phyloP scores from a whole-genome alignment of 2,797 vertebrate genomes.

The Calcarius lapponicus region DNA sequence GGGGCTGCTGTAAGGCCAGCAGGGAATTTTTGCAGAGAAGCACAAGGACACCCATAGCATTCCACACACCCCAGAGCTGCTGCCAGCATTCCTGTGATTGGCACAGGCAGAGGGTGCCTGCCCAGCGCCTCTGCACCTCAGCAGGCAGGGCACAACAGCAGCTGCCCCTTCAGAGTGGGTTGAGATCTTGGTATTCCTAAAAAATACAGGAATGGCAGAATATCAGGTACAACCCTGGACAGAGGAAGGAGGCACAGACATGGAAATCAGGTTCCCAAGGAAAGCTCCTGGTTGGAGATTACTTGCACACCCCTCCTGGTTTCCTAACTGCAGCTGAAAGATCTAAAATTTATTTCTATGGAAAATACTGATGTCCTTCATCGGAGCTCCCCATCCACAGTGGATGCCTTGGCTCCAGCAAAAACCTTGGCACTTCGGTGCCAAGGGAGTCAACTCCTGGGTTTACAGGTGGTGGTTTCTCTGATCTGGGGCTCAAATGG shows the following conservation, averaged over 20 bases:
- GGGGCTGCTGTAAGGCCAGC: not conserved
- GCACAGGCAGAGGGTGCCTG: not conserved
- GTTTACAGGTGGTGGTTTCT: not conserved
- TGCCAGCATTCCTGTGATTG: not conserved
- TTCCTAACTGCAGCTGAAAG: not conserved
- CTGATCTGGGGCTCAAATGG: not conserved
- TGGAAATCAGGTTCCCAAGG: not conserved
- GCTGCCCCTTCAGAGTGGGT: not conserved
- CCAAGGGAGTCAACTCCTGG: rapidly evolving
- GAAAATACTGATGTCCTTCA: not conserved
- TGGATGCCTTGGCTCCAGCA: not conserved
- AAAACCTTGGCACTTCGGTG: not conserved
- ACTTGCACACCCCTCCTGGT: rapidly evolving
- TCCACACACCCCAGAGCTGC: not conserved
- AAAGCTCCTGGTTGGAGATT: not conserved
- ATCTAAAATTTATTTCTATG: not conserved
- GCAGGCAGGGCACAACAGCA: not conserved
- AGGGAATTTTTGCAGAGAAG: not conserved
- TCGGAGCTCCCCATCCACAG: not conserved
- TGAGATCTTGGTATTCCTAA: not conserved
- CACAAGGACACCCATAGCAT: rapidly evolving
- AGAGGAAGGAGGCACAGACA: rapidly evolving
- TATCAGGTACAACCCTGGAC: not conserved
- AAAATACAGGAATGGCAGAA: not conserved
- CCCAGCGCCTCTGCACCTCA: not conserved